Percentiles rank a stretch among this genome's conserved stretches.
phyloP scores from a whole-genome alignment of 2,797 vertebrate genomes.

The Rhadinocentrus ornatus region DNA sequence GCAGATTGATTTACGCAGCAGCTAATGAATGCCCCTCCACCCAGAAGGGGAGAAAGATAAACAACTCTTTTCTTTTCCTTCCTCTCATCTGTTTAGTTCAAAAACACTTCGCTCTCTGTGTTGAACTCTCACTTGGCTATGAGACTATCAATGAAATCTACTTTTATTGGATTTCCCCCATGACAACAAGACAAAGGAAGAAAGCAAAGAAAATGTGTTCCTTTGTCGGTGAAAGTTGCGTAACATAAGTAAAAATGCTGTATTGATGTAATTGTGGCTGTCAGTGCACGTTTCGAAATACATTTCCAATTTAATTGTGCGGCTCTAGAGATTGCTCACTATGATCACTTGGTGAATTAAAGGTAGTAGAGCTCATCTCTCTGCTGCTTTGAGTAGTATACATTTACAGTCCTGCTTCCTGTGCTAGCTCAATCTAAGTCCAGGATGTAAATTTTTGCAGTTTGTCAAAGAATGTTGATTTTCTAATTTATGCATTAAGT shows the following conservation, averaged over 20 bases:
- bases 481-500: neutral
- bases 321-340: neutral
- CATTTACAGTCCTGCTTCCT: neutral
- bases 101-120: constrained; percentile 47
- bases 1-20: constrained; percentile 87
- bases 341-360: neutral
- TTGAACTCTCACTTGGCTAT: constrained; percentile 48
- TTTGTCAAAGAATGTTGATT: neutral
- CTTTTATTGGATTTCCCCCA: constrained; percentile 8
- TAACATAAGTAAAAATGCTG: neutral
- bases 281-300: constrained; percentile 12
- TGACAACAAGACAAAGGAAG: neutral
- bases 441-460: neutral
- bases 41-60: constrained; percentile 83
- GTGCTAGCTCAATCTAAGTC: neutral
- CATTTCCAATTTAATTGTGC: neutral
- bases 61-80: constrained; percentile 78
- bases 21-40: constrained; percentile 84
- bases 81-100: constrained; percentile 59
- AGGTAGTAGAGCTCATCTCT: neutral
- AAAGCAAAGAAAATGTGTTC: constrained; percentile 3
- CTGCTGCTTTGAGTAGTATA: neutral
- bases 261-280: neutral
- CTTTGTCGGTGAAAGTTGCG: constrained; percentile 1
- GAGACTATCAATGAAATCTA: constrained; percentile 31